Conservation (phyloP, 2,797 vertebrate species). For the Australoheros facetus region DNA sequence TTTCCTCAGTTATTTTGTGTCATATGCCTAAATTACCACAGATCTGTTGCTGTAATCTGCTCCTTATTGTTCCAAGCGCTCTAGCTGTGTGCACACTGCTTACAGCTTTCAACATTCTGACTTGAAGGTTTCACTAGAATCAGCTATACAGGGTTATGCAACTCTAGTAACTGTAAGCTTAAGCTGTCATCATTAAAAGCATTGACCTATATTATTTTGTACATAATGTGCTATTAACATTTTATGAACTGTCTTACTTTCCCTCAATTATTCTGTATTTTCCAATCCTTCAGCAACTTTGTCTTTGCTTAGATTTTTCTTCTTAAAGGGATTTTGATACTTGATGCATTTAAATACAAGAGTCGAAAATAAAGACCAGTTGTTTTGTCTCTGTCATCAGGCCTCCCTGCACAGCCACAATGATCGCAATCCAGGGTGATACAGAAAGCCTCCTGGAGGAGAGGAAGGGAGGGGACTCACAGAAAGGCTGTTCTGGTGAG, state of each 20-base stretch:
- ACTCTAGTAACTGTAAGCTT: not conserved
- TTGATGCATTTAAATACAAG: not conserved
- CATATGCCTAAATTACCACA: not conserved
- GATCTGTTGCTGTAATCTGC: not conserved
- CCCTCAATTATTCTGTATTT: not conserved
- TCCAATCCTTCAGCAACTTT: not conserved
- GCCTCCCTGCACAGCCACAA: constrained; percentile 92
- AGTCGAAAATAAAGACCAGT: constrained; percentile 7
- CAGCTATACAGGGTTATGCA: not conserved
- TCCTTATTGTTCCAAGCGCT: not conserved
- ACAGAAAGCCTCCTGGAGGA: constrained; percentile 90
- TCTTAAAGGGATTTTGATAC: not conserved
- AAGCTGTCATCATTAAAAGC: not conserved
- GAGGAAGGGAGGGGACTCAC: constrained; percentile 89
- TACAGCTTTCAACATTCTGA: not conserved
- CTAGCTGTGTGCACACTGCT: not conserved
- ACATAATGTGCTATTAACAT: not conserved
- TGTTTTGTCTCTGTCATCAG: constrained; percentile 71
- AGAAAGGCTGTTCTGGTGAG: constrained; percentile 87
- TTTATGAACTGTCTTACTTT: constrained; percentile 29
- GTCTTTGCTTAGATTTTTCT: not conserved
- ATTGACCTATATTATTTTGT: not conserved
- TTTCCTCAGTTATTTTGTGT: not conserved
- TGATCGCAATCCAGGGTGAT: constrained; percentile 90
- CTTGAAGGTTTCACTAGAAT: not conserved